Conservation (phyloP, 2,888 invertebrate species). For the Cephus sareptanus region DNA sequence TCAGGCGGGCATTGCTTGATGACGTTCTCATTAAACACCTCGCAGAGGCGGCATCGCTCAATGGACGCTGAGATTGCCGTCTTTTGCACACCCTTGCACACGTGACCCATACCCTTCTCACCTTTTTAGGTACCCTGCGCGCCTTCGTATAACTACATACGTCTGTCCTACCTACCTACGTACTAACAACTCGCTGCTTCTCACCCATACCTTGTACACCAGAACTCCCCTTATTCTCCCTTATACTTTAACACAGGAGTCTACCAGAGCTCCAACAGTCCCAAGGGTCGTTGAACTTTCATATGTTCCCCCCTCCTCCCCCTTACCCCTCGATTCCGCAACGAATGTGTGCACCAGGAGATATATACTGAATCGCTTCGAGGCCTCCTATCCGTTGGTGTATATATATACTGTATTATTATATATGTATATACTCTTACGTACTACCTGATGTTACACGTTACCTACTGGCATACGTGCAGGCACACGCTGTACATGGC, state of each 20-base stretch:
- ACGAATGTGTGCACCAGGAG: background rate
- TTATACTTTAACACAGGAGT: slow-evolving; percentile 36
- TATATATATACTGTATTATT: background rate
- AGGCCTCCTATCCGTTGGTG: background rate
- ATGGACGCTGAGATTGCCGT: slow-evolving; percentile 45
- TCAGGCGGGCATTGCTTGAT: background rate
- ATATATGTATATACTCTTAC: background rate
- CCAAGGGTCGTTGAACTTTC: slow-evolving; percentile 43
- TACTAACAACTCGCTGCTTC: background rate
- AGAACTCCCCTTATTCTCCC: slow-evolving; percentile 21
- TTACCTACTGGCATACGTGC: background rate
- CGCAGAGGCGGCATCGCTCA: slow-evolving; percentile 42
- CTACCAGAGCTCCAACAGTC: slow-evolving; percentile 31
- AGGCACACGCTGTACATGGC: background rate
- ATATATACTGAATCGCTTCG: background rate
- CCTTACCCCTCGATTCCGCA: slow-evolving; percentile 9
- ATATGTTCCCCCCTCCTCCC: background rate
- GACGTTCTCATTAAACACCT: slow-evolving; percentile 44
- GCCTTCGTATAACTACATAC: background rate
- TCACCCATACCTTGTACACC: slow-evolving; percentile 21
- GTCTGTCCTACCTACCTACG: background rate
- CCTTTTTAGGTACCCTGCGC: background rate
- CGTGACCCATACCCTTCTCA: slow-evolving; percentile 19
- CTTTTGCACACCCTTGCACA: slow-evolving; percentile 36
- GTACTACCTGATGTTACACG: background rate